Conservation (phyloP, 2,888 invertebrate species). For the Fragum fragum region DNA sequence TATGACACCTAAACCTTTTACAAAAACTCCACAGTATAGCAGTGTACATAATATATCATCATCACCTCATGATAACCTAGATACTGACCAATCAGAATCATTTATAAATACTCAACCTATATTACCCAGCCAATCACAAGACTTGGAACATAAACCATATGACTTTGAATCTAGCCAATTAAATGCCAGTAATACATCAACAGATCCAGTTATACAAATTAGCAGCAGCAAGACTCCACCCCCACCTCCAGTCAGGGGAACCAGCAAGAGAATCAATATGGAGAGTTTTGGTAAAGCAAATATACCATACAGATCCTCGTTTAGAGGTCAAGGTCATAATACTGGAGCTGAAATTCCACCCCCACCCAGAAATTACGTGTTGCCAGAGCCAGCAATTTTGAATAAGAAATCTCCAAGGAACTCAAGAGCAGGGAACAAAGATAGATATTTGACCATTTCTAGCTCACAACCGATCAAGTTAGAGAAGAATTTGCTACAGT, state of each 20-base stretch:
- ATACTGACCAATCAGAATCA: constrained; percentile 57
- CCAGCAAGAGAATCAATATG: constrained; percentile 52
- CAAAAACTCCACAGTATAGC: constrained; percentile 57
- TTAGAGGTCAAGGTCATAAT: constrained; percentile 11
- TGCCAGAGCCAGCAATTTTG: constrained; percentile 55
- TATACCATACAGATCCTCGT: not conserved
- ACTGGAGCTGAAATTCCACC: constrained; percentile 12
- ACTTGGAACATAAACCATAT: constrained; percentile 23
- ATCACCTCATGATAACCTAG: constrained; percentile 44
- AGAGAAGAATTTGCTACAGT: constrained; percentile 70
- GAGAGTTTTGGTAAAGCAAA: constrained; percentile 33
- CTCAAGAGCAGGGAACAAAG: constrained; percentile 75
- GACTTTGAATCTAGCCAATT: constrained; percentile 50
- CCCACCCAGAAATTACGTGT: constrained; percentile 53
- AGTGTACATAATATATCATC: constrained; percentile 55
- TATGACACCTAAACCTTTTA: constrained; percentile 81
- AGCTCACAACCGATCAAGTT: constrained; percentile 87
- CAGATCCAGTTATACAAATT: constrained; percentile 48
- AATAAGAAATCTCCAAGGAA: constrained; percentile 46
- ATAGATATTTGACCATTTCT: constrained; percentile 94
- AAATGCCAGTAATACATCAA: constrained; percentile 55
- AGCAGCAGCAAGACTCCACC: constrained; percentile 50
- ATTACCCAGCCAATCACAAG: constrained; percentile 58
- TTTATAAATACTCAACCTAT: constrained; percentile 54
- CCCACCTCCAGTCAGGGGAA: constrained; percentile 61